These are phyloP conservation scores for Marasmarcha lunaedactyla DNA, from an alignment of 2,888 invertebrate genomes.

Conservation along the genomic window DNA sequence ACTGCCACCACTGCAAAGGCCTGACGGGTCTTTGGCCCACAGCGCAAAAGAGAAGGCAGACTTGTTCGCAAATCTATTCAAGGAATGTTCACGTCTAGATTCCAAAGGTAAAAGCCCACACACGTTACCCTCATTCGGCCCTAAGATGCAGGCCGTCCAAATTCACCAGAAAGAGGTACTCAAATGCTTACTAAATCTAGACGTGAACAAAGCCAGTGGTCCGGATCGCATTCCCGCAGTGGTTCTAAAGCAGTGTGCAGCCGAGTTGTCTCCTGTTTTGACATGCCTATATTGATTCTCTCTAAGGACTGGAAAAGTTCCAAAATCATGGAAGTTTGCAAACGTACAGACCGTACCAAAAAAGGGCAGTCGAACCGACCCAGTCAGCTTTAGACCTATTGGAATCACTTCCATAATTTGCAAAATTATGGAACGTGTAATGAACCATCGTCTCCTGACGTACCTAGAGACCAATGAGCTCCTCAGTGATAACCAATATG, in stretches of 20 bases:
- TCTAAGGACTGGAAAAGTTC: too few species aligned
- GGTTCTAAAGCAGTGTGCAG: neutral
- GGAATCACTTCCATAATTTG: too few species aligned
- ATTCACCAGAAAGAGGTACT: neutral
- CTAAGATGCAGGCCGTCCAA: neutral
- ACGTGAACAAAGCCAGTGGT: conserved; percentile 1
- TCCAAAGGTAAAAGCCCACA: neutral
- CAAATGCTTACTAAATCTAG: too few species aligned
- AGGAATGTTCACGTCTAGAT: conserved; percentile 1
- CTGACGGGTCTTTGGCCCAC: conserved; percentile 4
- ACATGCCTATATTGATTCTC: too few species aligned
- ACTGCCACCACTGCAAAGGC: conserved; percentile 8
- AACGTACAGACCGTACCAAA: neutral
- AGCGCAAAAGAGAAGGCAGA: conserved; percentile 1
- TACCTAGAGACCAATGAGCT: too few species aligned
- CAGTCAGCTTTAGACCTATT: too few species aligned
- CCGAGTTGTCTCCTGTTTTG: too few species aligned
- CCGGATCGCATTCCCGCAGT: neutral
- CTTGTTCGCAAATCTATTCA: conserved; percentile 1
- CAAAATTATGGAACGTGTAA: too few species aligned
- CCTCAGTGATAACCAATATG: too few species aligned
- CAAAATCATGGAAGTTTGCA: conserved; percentile 1
- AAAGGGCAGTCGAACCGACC: neutral
- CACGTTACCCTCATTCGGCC: neutral
- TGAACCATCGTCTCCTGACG: neutral